Base-by-base conservation (phyloP, 2,797 vertebrate genomes). In the Staurois parvus region DNA sequence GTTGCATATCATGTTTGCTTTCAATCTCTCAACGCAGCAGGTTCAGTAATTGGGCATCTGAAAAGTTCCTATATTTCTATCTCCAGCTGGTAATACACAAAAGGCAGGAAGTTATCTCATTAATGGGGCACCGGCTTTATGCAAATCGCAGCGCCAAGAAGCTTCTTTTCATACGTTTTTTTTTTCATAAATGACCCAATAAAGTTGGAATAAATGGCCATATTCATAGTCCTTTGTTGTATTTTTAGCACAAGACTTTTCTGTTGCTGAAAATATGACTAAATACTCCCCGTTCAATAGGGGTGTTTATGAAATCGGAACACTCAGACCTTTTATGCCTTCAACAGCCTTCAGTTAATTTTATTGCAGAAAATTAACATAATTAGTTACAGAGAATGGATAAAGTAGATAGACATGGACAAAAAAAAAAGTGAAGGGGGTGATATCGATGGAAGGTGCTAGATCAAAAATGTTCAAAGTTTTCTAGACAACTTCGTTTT, bases 401-500 rank as follows among this genome's bases (percentile, higher is more conserved):
- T 94, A 93, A 95, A 95, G 93, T 93, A 92, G 93, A 91, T 89
- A 93, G 93, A 92, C 91, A 88, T 90, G 92, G 93, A 94, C 94
- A 94, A 94, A 94, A 59, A 52, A 21, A 52, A 70, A 8, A 93
- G 91, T 89, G 91, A 89, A 37, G 92, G 66, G 92, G 92, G 89
- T 91, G 91, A 93, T 95, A 95, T 97, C 96, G 93, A 90, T 92
- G 95, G 95, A 96, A 98, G 96, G 96, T 97, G 96, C 96, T 97
- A 96, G 96, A 97, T 97, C 95, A 96, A 96, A 97, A 96, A 96
- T 96, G 96, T 98, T 97, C 96, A 96, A 96, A 97, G 96, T 96
- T 94, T 94, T 96, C 94, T 93, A 95, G 96, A 96, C 97, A 97
- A 98, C 95, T 96, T 97, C 94, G 92, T 97, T 97, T 98, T 97